phyloP scores from a whole-genome alignment of 2,113 vertebrate species.

The Tor tambroides region DNA sequence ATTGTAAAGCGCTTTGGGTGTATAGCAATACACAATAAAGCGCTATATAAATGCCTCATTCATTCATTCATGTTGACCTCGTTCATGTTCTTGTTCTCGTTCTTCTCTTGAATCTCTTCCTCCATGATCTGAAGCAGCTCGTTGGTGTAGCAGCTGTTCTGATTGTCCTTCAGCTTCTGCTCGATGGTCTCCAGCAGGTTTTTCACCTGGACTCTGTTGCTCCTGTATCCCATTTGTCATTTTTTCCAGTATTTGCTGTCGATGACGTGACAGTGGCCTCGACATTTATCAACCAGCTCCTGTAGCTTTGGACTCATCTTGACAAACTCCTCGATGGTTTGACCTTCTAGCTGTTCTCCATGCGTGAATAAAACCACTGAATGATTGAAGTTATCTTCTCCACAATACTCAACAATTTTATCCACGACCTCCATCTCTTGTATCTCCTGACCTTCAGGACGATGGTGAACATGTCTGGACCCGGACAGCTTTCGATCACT shows the following conservation, averaged over 20 bases:
- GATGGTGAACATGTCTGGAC: slow-evolving; percentile 51
- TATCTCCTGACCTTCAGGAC: slow-evolving; percentile 41
- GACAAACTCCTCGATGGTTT: slow-evolving; percentile 40
- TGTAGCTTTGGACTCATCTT: slow-evolving; percentile 21
- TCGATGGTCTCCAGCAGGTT: slow-evolving; percentile 45
- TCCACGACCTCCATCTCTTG: slow-evolving; percentile 44
- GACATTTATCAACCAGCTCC: slow-evolving; percentile 40
- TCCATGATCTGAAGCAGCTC: slow-evolving; percentile 19
- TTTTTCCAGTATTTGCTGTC: slow-evolving; percentile 52
- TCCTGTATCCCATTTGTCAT: slow-evolving; percentile 1
- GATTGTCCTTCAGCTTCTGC: slow-evolving; percentile 26
- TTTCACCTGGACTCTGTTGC: slow-evolving; percentile 50
- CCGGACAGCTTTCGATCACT: slow-evolving; percentile 18
- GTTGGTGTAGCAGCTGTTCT: slow-evolving; percentile 56
- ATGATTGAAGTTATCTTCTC: slow-evolving; percentile 37
- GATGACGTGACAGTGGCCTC: slow-evolving; percentile 46
- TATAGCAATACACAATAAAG: too few relatives aligned
- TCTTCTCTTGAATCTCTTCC: slow-evolving; percentile 24
- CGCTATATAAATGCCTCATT: too few relatives aligned
- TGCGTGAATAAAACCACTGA: slow-evolving; percentile 53
- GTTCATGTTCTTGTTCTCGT: not conserved
- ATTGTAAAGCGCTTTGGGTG: too few relatives aligned
- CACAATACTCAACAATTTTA: slow-evolving; percentile 34
- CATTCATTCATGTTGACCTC: too few relatives aligned
- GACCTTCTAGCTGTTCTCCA: slow-evolving; percentile 45